phyloP scores from a whole-genome alignment of 2,113 vertebrate genomes.

The Engystomops pustulosus region DNA sequence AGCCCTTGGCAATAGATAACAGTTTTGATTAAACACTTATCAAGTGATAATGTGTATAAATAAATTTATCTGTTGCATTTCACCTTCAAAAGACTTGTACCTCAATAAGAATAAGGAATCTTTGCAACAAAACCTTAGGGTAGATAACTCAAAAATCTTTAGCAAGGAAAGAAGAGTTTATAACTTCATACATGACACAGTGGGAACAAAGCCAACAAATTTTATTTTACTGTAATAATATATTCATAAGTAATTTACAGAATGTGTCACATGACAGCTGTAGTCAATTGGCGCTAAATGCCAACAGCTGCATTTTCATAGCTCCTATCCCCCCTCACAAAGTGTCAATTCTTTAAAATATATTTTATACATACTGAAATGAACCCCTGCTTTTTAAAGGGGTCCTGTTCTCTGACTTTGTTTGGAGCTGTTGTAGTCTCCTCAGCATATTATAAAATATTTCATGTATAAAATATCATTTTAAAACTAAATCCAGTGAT shows the following conservation, averaged over 20 bases:
- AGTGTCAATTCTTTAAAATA: neutral
- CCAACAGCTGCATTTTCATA: slow-evolving; percentile 2
- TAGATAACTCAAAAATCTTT: neutral
- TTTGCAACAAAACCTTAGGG: neutral
- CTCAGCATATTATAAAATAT: too few species aligned
- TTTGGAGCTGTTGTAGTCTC: too few species aligned
- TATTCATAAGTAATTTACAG: slow-evolving; percentile 10
- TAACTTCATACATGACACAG: neutral
- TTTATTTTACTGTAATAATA: slow-evolving; percentile 20
- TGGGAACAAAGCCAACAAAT: neutral
- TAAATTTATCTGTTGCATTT: neutral
- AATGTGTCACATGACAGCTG: slow-evolving; percentile 18
- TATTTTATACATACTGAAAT: neutral
- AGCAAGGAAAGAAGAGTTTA: neutral
- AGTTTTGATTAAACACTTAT: slow-evolving; percentile 17
- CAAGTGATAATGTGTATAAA: neutral
- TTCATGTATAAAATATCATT: too few species aligned
- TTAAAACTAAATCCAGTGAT: too few species aligned
- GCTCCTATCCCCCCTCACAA: neutral
- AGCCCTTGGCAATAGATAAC: neutral
- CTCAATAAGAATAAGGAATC: neutral
- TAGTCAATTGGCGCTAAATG: slow-evolving; percentile 25
- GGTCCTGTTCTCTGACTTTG: too few species aligned
- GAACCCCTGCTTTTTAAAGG: neutral
- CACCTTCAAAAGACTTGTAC: neutral